Base-by-base conservation (phyloP, 1,140 invertebrate genomes). In the Eufriesea mexicana region DNA sequence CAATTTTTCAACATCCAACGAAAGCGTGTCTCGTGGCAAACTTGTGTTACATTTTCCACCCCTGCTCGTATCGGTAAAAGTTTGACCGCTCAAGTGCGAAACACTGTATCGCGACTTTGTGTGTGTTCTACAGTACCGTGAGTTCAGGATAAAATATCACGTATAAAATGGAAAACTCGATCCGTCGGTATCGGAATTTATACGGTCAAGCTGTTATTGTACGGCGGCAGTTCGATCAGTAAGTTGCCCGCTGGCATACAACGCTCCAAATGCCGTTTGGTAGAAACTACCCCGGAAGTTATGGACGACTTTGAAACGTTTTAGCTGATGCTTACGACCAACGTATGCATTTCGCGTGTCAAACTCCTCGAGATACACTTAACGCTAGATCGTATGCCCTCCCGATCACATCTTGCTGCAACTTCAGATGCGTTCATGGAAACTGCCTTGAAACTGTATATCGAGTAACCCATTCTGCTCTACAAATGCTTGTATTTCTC, bases 221-320 rank as follows among this genome's bases (percentile, higher is more conserved):
- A 45, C 12, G 8, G 42, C 8, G 25, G 18, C 2, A n/a, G 45
- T 42, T 61, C 67, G 55, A 72, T 72, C 45, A 59, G 42, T 5
- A 57, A 57, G 35, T 79, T 70, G 18, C n/a, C 14, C n/a, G 18
- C 23, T 14, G 42, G 5, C 23, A 12, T 9, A 16, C 10, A 23
- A 45, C 14, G 6, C 5, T 68, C 23, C 9, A n/a, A 14, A 23
- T 49, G 57, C 16, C 8, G n/a, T n/a, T 9, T 54, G 6, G 54
- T 55, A 75, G 79, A 35, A 74, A 75, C 28, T 79, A 18, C 61
- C 55, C 23, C 47, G 25, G 51, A 79, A 75, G 49, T 81, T 81
- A 47, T 10, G 14, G 14, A 54, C 35, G 49, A 28, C 18, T 66
- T 66, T 61, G 25, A 23, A 49, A n/a, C n/a, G 42, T 64, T 55